Evolutionary conservation across 35 echinoderm and acorn worm genomes (phyloP).

Genomic region (Diadema setosum): DNA sequence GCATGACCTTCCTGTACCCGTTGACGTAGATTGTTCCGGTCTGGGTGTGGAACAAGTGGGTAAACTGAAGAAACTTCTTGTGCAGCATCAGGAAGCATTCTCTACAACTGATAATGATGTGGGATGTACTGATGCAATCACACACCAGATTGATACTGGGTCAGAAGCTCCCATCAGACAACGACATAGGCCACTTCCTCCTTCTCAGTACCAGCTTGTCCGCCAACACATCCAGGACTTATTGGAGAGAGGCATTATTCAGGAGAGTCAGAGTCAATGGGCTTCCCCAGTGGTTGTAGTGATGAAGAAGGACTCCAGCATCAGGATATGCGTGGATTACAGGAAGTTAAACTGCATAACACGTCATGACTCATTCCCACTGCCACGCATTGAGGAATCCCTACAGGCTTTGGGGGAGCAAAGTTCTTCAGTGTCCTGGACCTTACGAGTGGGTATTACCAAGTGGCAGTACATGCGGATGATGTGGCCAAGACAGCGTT

Average conservation of each 20-base stretch:
- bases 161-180: too few relatives aligned
- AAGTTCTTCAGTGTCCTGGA: constrained; percentile 25
- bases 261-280: constrained; percentile 25
- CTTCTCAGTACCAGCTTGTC: constrained; percentile 31
- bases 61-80: too few relatives aligned
- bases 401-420: constrained; percentile 30
- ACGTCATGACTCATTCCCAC: constrained; percentile 34
- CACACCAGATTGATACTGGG: too few relatives aligned
- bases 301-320: constrained; percentile 25
- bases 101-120: too few relatives aligned
- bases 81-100: too few relatives aligned
- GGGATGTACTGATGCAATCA: too few relatives aligned
- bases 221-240: constrained; percentile 46
- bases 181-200: constrained; percentile 46
- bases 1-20: too few relatives aligned
- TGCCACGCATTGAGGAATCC: constrained; percentile 48
- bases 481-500: constrained; percentile 17
- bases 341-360: constrained; percentile 34
- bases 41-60: too few relatives aligned
- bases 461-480: neutral
- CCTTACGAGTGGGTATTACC: neutral
- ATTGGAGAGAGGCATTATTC: constrained; percentile 31
- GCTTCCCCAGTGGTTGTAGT: constrained; percentile 49
- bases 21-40: too few relatives aligned
- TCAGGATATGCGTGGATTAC: constrained; percentile 42